Base-by-base conservation (phyloP, 2,113 vertebrate genomes). In the Anguilla japonica region DNA sequence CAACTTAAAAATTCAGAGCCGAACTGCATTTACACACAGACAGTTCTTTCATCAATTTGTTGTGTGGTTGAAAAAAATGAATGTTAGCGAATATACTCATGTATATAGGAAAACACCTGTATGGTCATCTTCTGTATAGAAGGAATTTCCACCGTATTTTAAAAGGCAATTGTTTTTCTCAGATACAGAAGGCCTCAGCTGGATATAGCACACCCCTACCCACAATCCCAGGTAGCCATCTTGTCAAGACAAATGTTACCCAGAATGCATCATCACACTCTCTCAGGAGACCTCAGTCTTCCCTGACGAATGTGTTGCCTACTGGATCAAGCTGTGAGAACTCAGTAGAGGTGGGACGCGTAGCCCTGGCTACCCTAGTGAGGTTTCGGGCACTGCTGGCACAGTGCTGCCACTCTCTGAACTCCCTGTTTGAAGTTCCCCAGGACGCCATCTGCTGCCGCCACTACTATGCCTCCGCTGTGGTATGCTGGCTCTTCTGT, bases 401-500 rank as follows among this genome's bases (percentile, higher is more conserved):
- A 78, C 29, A 78, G 43, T 78, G 41, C 20, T 43, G 11, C 18
- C 86, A 79, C 53, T 43, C 50, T n/a, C 34, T 29, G 67, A 41
- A 34, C 41, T 81, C 82, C 53, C 34, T 56, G n/a, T 40, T 50
- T 16, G 41, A 13, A 11, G 71, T 50, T 7, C 83, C 39, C 41
- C 78, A 83, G 5, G 63, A 6, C 39, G 14, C n/a, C 14, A 75
- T 46, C 7, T 80, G 71, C 39, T 84, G 86, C 53, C 67, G 13
- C 46, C 86, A 87, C 56, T 87, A 60, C 53, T 84, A 84, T 53
- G 82, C 41, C 39, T 80, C 43, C 4, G 46, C 71, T 3, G 63
- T 63, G 29, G 79, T 84, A 22, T 84, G 41, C 39, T 84, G 83
- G 53, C 29, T 87, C 16, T 57, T 78, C 16, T 41, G 71, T 63